These are phyloP conservation scores for Pseudopleuronectes americanus DNA, from an alignment of 2,797 vertebrate species.

Conservation along the genomic window DNA sequence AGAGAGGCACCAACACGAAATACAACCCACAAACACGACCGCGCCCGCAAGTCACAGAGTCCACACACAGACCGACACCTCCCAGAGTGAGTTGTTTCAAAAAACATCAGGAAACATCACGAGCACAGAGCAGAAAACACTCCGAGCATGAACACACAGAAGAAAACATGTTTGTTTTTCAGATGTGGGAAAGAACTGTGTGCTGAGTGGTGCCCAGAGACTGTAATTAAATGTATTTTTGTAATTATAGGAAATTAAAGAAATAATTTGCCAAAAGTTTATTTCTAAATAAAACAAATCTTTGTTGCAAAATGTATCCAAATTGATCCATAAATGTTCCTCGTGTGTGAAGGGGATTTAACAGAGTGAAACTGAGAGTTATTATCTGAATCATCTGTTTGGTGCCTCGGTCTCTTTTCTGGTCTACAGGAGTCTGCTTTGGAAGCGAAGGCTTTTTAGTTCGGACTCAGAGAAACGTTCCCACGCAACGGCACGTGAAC, in stretches of 20 bases:
- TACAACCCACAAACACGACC: constrained; percentile 35
- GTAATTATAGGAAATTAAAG: no score
- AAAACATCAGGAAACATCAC: neutral
- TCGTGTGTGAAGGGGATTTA: neutral
- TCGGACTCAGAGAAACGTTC: constrained; percentile 28
- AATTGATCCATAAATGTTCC: neutral
- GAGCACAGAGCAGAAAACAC: neutral
- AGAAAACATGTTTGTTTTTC: neutral
- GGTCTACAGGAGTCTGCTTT: constrained; percentile 28
- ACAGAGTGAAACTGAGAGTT: neutral
- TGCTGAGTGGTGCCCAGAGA: neutral
- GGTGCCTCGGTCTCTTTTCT: constrained; percentile 31
- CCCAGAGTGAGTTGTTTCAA: neutral
- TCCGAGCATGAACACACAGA: neutral
- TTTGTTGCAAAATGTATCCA: neutral
- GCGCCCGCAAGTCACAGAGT: constrained; percentile 15
- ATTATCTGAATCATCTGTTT: constrained; percentile 27
- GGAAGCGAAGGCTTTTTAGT: neutral
- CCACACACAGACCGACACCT: neutral
- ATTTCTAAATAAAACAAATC: neutral
- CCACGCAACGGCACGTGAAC: neutral
- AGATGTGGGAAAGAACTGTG: neutral
- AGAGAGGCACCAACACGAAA: constrained; percentile 9
- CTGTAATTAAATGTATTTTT: no score
- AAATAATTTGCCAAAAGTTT: no score